Evolutionary conservation across 2,888 invertebrate species (phyloP), one percentile per base, ranked within the genome.

Genomic region (Furcula furcula): DNA sequence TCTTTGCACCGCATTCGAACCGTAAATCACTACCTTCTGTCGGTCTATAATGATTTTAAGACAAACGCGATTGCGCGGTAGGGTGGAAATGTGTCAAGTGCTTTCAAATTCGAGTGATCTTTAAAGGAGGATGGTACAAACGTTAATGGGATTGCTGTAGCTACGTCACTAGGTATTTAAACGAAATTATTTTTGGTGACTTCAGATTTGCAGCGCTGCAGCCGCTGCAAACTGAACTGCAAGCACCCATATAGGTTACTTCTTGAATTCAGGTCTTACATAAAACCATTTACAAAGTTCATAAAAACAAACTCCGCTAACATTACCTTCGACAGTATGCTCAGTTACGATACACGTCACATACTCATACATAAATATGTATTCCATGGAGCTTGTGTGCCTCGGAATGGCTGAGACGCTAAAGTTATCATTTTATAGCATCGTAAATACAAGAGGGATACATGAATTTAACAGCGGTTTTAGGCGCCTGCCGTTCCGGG

Each of bases 391-490:
- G 28, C 12, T 14, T 12, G n/a, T 13, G 13, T n/a, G 12, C 6
- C 13, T n/a, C 13, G n/a, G 32, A 27, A 13, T 14, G 26, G 26
- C n/a, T n/a, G 9, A 47, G 59, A 60, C 54, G 60, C 47, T 63
- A 45, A 71, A 76, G 54, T 66, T 76, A 76, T 72, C 54, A 65
- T 64, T 76, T 77, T 66, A 73, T 60, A 51, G 60, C 61, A 50
- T 47, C 56, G 56, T 74, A 68, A 71, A 71, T 62, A 59, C 49
- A 36, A 61, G 55, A 58, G 52, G 30, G 48, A 39, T 47, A 57
- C 50, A 65, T 56, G 64, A 62, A 62, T 66, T 56, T 54, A 50
- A 53, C 48, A 54, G 45, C 51, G 54, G 56, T 53, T 48, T 40
- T n/a, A n/a, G 16, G 18, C 28, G 18, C 7, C 11, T 2, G 18